phyloP scores from a whole-genome alignment of 2,113 vertebrate genomes.

The Emydura subglobosa region DNA sequence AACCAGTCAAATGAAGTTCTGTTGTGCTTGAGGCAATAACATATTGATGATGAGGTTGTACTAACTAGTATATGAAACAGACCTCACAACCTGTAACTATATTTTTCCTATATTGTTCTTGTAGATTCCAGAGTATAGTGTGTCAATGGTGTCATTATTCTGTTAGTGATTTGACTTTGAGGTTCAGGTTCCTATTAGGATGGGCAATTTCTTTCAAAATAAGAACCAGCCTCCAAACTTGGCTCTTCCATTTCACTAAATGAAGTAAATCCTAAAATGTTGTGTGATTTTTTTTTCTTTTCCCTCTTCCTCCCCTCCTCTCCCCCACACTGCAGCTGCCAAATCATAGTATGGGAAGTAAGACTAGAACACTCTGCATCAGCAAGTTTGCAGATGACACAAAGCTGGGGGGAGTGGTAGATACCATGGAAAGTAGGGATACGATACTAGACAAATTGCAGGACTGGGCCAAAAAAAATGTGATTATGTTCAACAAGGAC shows the following conservation, averaged over 20 bases:
- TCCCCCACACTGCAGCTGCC: no score
- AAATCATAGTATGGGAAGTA: no score
- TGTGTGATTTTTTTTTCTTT: no score
- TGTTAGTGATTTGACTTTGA: neutral
- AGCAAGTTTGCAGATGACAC: no score
- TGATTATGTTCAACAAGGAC: no score
- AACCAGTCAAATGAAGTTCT: conserved; percentile 17
- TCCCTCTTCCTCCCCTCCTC: no score
- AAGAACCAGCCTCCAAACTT: neutral
- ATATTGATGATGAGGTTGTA: conserved; percentile 8
- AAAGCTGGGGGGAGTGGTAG: no score
- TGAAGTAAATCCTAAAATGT: neutral
- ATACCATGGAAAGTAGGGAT: no score
- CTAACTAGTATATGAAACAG: conserved; percentile 24
- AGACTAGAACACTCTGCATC: no score
- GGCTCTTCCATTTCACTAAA: neutral
- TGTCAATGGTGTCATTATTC: neutral
- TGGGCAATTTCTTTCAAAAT: conserved; percentile 23
- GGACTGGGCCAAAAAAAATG: no score
- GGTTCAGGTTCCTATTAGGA: neutral
- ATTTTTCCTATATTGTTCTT: neutral
- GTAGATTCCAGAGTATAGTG: neutral
- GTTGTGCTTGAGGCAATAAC: conserved; percentile 23
- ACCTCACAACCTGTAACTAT: neutral
- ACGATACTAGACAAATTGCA: no score